Evolutionary conservation across 2,888 invertebrate species (phyloP).

Genomic region (Agapostemon virescens): DNA sequence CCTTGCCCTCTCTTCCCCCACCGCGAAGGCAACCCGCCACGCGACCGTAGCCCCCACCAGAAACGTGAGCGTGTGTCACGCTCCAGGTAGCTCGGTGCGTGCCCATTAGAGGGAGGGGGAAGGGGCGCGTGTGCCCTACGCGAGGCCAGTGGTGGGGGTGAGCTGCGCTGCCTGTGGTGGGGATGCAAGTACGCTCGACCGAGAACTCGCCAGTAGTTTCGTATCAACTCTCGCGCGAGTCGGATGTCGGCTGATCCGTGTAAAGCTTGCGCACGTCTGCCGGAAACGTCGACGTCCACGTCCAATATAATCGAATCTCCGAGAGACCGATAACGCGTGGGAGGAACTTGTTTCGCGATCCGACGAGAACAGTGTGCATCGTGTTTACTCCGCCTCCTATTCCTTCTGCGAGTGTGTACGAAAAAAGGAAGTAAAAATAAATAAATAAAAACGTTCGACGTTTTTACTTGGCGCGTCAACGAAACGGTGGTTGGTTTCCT

Average conservation of each 20-base stretch:
- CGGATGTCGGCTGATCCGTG: conserved; percentile 62
- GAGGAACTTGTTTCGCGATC: not conserved
- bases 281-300: conserved; percentile 16
- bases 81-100: conserved; percentile 76
- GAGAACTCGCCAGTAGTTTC: conserved; percentile 74
- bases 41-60: conserved; percentile 77
- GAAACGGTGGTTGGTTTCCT: not conserved
- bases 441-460: not conserved
- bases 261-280: conserved; percentile 14
- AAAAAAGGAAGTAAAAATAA: too few species aligned
- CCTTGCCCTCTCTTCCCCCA: conserved; percentile 55
- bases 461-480: not conserved
- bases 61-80: conserved; percentile 76
- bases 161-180: conserved; percentile 60
- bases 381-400: not conserved
- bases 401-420: not conserved
- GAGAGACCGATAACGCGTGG: not conserved
- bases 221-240: conserved; percentile 75
- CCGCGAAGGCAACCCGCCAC: conserved; percentile 73
- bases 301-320: conserved; percentile 22
- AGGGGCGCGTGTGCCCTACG: conserved; percentile 75
- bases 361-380: not conserved
- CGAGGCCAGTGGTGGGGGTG: conserved; percentile 53
- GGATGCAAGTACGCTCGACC: conserved; percentile 65
- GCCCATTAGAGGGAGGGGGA: conserved; percentile 72